Percentiles rank a stretch among this genome's conserved stretches.
phyloP scores from a whole-genome alignment of 2,888 invertebrate genomes.

The Sceliomorpha sp. region DNA sequence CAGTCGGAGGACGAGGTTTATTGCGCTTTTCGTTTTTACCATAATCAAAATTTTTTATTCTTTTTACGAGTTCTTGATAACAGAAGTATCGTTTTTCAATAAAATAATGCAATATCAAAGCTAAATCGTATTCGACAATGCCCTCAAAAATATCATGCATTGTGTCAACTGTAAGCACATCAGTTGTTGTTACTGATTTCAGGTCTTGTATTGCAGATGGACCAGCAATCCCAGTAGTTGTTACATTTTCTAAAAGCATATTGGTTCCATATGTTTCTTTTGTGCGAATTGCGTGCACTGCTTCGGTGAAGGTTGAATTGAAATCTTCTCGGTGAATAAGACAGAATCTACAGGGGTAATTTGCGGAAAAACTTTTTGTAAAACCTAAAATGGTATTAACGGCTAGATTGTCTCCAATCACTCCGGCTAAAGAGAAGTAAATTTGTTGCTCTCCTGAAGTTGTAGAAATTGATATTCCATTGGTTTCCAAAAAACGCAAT shows the following conservation, averaged over 20 bases:
- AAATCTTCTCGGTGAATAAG: background rate
- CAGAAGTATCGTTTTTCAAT: constrained; percentile 49
- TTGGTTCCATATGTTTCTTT: constrained; percentile 15
- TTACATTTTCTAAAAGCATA: constrained; percentile 14
- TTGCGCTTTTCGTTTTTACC: constrained; percentile 41
- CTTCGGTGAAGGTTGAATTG: constrained; percentile 10
- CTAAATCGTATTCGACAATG: constrained; percentile 52
- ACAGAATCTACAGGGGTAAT: constrained; percentile 39
- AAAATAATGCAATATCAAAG: constrained; percentile 51
- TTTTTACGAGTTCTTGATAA: constrained; percentile 32
- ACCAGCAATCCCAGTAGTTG: constrained; percentile 25
- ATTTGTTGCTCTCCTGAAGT: constrained; percentile 14
- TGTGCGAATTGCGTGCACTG: constrained; percentile 6
- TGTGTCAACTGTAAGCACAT: constrained; percentile 34
- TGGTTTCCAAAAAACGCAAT: constrained; percentile 20
- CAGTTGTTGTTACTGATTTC: constrained; percentile 1
- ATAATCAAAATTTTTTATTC: constrained; percentile 32
- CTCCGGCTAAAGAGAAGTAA: constrained; percentile 25
- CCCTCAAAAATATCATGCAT: constrained; percentile 53
- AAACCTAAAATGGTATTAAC: constrained; percentile 35
- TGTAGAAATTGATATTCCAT: constrained; percentile 20
- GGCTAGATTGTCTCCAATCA: constrained; percentile 37
- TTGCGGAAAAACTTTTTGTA: constrained; percentile 26
- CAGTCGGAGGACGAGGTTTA: constrained; percentile 29
- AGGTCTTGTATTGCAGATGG: constrained; percentile 22